Evolutionary conservation across 2,113 vertebrate genomes (phyloP), one percentile per base, ranked within the genome.

Genomic region (Plecotus auritus): DNA sequence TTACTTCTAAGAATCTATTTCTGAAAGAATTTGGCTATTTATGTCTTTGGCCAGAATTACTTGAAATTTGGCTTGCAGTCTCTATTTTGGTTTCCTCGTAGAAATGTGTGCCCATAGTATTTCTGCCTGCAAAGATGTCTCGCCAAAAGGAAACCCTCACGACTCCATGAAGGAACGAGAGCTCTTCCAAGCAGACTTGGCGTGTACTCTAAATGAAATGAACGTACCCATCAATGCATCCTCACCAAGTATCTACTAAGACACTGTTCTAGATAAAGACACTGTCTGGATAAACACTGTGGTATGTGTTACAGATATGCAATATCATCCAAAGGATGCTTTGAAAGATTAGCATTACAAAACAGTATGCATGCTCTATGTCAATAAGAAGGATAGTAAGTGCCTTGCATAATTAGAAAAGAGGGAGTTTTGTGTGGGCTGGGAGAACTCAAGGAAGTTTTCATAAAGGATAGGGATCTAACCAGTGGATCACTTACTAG

Each of bases 11-110:
- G 92, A 97, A 97, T 81, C 23, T 35, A 73, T 78, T 93, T 80
- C 67, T 89, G 45, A 91, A 80, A 40, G 30, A 93, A 91, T 91
- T 91, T 95, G 76, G 88, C 95, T 87, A 45, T 85, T 66, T 91
- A 73, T 82, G 9, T 82, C 45, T 91, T 95, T 91, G 88, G 96
- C 92, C 76, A 97, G 83, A 97, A 94, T 93, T 95, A 86, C 84
- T 87, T 96, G 51, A 90, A 45, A 90, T 90, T 96, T 97, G 95
- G 93, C 96, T 81, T 26, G 1, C 45, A 86, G 49, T 93, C 35
- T 91, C 23, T 96, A 69, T 83, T 97, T 89, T 94, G 82, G 69
- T 84, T 94, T 95, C 84, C 85, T 90, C n/a, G 30, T 92, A 76
- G 64, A 93, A 96, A 93, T 0, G 10, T 85, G 9, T 82, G 70